Conservation (phyloP, 2,888 invertebrate genomes). For the Dynastes grantii region DNA sequence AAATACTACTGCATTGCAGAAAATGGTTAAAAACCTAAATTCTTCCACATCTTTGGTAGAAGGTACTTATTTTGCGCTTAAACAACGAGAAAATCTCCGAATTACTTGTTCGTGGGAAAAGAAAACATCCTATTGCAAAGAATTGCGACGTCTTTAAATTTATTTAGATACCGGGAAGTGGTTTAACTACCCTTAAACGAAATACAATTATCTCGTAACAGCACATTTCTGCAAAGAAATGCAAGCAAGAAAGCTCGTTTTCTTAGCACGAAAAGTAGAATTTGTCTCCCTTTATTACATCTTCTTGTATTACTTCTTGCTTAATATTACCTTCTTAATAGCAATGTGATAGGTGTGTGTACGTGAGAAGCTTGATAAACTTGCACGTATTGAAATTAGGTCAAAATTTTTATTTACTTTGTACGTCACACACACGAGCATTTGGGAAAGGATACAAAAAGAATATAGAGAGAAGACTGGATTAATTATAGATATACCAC, state of each 20-base stretch:
- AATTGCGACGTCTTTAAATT: constrained; percentile 38
- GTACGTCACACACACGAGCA: too few species aligned
- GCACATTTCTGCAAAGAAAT: not conserved
- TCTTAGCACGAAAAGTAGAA: not conserved
- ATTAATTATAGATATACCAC: too few species aligned
- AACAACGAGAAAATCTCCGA: constrained; percentile 33
- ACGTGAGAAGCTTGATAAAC: too few species aligned
- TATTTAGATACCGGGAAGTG: constrained; percentile 40
- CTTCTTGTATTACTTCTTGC: too few species aligned
- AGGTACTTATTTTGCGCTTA: constrained; percentile 16
- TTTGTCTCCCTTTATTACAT: not conserved
- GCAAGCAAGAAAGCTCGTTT: not conserved
- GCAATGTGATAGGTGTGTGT: too few species aligned
- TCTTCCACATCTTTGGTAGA: constrained; percentile 6
- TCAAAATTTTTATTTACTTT: too few species aligned
- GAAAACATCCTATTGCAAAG: constrained; percentile 28
- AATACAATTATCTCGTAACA: constrained; percentile 31
- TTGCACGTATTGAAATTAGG: too few species aligned
- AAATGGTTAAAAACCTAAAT: too few species aligned
- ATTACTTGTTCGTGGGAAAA: constrained; percentile 38
- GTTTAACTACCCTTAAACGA: constrained; percentile 42
- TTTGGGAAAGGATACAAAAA: too few species aligned
- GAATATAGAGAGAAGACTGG: too few species aligned
- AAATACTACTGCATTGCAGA: too few species aligned
- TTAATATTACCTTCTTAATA: too few species aligned